Evolutionary conservation across 1,140 invertebrate genomes (phyloP), one percentile per base, ranked within the genome.

Genomic region (Drosophila busckii): DNA sequence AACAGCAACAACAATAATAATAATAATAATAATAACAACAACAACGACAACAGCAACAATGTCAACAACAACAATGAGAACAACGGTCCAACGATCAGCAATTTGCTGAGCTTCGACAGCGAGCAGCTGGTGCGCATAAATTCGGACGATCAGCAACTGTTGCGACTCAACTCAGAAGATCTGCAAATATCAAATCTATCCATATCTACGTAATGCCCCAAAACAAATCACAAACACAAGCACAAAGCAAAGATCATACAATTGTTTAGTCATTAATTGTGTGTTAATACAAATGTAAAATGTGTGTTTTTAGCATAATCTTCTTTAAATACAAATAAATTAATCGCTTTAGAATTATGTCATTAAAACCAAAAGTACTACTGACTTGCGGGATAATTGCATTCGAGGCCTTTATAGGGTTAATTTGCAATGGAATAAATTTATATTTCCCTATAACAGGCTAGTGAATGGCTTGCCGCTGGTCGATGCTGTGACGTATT

Each of bases 61-160:
- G 55, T 23, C 8, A 54, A 12, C 20, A 65, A 48, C 35, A 69
- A 55, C 25, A 68, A 68, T 29, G 52, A 66, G 20, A 66, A 83
- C 10, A 76, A 87, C 42, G 69, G 76, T 34, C 69, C 84, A 8
- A 87, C 84, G 56, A 52, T 88, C 48, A 87, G 86, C 48, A 88
- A 84, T 38, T 58, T 89, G 16, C 48, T 88, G 4, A 87, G 88
- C 67, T 86, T 89, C 63, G 89, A 89, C 54, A 89, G 84, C 52
- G 88, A 88, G 31, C 87, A 89, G 48, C 55, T 89, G 34, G 88
- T 87, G 7, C 86, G 87, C 28, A 73, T 89, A 13, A 87, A 89
- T 54, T 88, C 88, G 4, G 85, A 84, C 29, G 89, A 89, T 50
- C 73, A 89, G 53, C 87, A 89, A 80, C 76, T 89, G 48, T 70